Evolutionary conservation across 2,113 vertebrate species (phyloP), one percentile per base, ranked within the genome.

Genomic region (Pholis gunnellus): DNA sequence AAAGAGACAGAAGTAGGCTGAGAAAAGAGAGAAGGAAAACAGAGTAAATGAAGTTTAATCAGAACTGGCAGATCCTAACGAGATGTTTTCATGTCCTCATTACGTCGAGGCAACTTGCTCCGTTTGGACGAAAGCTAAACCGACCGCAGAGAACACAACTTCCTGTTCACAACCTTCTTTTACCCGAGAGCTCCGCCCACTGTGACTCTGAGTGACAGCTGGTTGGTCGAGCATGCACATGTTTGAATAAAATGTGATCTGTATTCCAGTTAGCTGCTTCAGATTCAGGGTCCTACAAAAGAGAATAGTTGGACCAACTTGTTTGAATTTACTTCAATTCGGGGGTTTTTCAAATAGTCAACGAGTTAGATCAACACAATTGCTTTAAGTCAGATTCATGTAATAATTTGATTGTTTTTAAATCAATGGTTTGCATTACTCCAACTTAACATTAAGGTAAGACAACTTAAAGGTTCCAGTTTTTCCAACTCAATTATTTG

Each of bases 51-150:
- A 86, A 74, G 68, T 81, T 44, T 88, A 87, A 91, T 88, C 40
- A 73, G 67, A 76, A 65, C 67, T 77, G 90, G 68, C 86, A 65
- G 46, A 7, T 79, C 15, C 67, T 88, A 88, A 91, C 52, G 68
- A 88, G 82, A 85, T 70, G 86, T 77, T 81, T 78, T 75, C 9
- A 59, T 91, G 90, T 85, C 90, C 84, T 82, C 88, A 84, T 90
- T 91, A 90, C 72, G 84, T 90, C 90, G 81, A 73, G 73, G 82
- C 25, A 2, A 67, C 79, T 87, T 22, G 18, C 79, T 67, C n/a
- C 11, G 22, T 79, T 81, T 52, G 74, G 75, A 68, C 54, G 1
- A 70, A 78, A 70, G 76, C 48, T 0, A 31, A 85, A 68, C 57
- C n/a, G 64, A 88, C 87, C 29, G n/a, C 63, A 44, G 65, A 89